These are phyloP conservation scores for Bradysia coprophila DNA, from an alignment of 1,140 invertebrate genomes.

Conservation along the genomic window DNA sequence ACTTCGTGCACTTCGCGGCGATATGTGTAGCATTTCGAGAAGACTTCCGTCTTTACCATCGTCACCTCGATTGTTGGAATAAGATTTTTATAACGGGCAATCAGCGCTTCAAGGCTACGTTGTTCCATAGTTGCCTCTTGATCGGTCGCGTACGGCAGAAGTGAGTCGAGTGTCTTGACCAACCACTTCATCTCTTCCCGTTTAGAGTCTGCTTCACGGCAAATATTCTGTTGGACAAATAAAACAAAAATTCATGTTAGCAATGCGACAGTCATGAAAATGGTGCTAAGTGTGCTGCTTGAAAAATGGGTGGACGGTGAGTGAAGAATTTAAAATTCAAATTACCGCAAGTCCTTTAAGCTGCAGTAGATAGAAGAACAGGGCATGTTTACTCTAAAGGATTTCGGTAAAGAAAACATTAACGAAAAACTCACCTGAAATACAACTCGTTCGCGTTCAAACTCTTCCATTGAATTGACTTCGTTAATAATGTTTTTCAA, in stretches of 20 bases:
- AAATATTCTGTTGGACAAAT: constrained; percentile 47
- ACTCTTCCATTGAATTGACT: constrained; percentile 67
- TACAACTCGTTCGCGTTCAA: constrained; percentile 67
- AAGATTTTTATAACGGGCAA: constrained; percentile 72
- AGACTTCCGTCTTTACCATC: constrained; percentile 78
- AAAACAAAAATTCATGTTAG: constrained; percentile 6
- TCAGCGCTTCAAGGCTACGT: constrained; percentile 59
- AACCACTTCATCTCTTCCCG: constrained; percentile 90
- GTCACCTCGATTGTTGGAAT: constrained; percentile 84
- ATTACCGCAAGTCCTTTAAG: constrained; percentile 1
- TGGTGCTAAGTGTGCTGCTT: background rate
- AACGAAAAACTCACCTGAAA: constrained; percentile 54
- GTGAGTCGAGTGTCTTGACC: constrained; percentile 70
- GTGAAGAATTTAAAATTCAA: no score
- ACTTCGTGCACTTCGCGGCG: constrained; percentile 73
- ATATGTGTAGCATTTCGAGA: constrained; percentile 83
- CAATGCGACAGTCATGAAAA: background rate
- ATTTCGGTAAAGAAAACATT: background rate
- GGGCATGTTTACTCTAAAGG: background rate
- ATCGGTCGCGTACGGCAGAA: constrained; percentile 64
- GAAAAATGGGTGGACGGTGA: no score
- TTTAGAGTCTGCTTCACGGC: constrained; percentile 71
- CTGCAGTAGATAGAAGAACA: background rate
- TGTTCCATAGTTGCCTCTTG: constrained; percentile 60
- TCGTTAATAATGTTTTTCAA: constrained; percentile 68